Conservation (phyloP, 2,113 vertebrate genomes). For the Pelecanoides urinatrix region DNA sequence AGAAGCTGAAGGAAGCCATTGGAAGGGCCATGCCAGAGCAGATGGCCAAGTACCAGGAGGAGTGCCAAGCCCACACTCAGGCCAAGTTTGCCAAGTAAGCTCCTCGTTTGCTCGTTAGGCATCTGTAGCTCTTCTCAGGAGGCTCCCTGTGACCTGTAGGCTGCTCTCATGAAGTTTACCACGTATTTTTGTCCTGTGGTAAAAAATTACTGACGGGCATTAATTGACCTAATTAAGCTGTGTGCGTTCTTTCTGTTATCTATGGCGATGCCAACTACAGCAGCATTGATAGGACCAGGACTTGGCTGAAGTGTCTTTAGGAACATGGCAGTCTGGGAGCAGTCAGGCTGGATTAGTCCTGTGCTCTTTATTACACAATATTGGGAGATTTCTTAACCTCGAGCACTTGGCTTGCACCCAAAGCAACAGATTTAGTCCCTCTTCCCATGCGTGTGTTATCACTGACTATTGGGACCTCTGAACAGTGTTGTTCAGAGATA, state of each 20-base stretch:
- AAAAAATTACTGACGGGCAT: neutral
- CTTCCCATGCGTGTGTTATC: neutral
- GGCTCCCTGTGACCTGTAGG: neutral
- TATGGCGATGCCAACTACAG: neutral
- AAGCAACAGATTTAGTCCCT: neutral
- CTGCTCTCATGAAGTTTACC: neutral
- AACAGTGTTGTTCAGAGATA: neutral
- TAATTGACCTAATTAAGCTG: neutral
- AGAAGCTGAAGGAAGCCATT: constrained; percentile 88
- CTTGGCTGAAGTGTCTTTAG: neutral
- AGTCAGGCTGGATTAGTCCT: neutral
- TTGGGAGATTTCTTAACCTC: neutral
- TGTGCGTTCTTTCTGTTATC: neutral
- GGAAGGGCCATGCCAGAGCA: constrained; percentile 89
- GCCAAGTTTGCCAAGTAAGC: constrained; percentile 86
- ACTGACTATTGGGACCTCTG: neutral
- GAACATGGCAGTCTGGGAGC: neutral
- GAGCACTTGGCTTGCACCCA: neutral
- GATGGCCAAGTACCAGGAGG: constrained; percentile 84
- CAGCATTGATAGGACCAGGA: neutral
- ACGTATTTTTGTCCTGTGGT: neutral
- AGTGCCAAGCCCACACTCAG: constrained; percentile 83
- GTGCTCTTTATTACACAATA: neutral
- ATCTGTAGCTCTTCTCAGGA: neutral
- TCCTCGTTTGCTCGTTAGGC: rapidly evolving